Conservation (phyloP, 2,888 invertebrate genomes). For the Leucophora obtusa region DNA sequence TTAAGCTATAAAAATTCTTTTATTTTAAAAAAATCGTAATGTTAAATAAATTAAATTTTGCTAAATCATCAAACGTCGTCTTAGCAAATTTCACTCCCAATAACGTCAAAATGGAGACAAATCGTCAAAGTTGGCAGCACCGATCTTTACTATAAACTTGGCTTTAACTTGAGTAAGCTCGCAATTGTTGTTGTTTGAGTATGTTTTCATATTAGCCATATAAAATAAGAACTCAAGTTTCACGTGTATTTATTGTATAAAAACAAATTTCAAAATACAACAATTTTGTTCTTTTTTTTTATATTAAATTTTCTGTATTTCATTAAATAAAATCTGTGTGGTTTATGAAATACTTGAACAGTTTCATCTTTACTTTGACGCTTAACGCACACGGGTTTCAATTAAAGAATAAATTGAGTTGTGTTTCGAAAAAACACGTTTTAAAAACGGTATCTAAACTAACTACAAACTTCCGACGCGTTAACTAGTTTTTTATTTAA, state of each 20-base stretch:
- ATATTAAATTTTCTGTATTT: constrained; percentile 15
- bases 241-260: constrained; percentile 39
- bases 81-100: too few species aligned
- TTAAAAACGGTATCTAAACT: constrained; percentile 11
- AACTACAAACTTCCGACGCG: constrained; percentile 5
- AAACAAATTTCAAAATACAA: constrained; percentile 16
- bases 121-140: too few species aligned
- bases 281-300: constrained; percentile 7
- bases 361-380: constrained; percentile 61
- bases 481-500: background rate
- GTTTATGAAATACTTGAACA: constrained; percentile 51
- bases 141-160: constrained; percentile 33
- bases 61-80: too few species aligned
- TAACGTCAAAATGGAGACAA: too few species aligned
- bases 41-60: too few species aligned
- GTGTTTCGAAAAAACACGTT: constrained; percentile 20
- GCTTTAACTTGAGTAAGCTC: constrained; percentile 7
- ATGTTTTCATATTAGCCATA: constrained; percentile 9
- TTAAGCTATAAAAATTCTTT: too few species aligned
- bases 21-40: too few species aligned
- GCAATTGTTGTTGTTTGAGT: background rate
- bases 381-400: constrained; percentile 38
- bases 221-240: constrained; percentile 47
- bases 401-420: constrained; percentile 10
- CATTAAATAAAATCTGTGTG: constrained; percentile 56